Base-by-base conservation (phyloP, 2,113 vertebrate genomes). In the Chloebia gouldiae region DNA sequence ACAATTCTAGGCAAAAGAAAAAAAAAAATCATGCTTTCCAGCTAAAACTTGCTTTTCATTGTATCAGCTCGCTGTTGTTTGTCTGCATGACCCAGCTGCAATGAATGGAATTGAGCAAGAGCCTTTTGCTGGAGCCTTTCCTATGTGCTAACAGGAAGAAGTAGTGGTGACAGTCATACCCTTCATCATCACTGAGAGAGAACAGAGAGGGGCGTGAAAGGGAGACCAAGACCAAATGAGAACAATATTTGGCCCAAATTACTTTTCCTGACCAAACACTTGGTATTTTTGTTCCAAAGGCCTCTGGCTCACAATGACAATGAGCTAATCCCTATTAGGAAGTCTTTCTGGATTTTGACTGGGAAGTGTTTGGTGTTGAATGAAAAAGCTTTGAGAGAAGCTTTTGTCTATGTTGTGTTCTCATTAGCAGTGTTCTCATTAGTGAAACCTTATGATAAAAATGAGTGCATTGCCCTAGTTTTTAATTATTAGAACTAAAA, bases 361-460 rank as follows among this genome's bases (percentile, higher is more conserved):
- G 71, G 75, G 78, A 94, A 93, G 81, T 70, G 54, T 90, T 94
- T 80, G 66, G 84, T 93, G 57, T 66, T 96, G 92, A 92, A 95
- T 94, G 90, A 90, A 76, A 11, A 8, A 61, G 63, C 87, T 88
- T 90, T 93, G 84, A 86, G 89, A 94, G 79, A 91, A 82, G 76
- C 88, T 95, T 97, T 96, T 96, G 84, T 97, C 88, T 90, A 47
- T 49, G 71, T 82, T 93, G 87, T 90, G 79, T 90, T 94, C 94
- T 95, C 96, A 95, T 96, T 96, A 95, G 69, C 77, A 84, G 56
- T 84, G 84, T 71, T 94, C 96, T 96, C 95, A 92, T 96, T 96
- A 96, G 85, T 0, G 6, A 50, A 94, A 70, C 57, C 59, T 85
- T 94, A 75, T 79, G 79, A 90, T 93, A 94, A 90, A 94, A 95